Evolutionary conservation across 2,888 invertebrate genomes (phyloP).

Genomic region (Apodemia hepburni): DNA sequence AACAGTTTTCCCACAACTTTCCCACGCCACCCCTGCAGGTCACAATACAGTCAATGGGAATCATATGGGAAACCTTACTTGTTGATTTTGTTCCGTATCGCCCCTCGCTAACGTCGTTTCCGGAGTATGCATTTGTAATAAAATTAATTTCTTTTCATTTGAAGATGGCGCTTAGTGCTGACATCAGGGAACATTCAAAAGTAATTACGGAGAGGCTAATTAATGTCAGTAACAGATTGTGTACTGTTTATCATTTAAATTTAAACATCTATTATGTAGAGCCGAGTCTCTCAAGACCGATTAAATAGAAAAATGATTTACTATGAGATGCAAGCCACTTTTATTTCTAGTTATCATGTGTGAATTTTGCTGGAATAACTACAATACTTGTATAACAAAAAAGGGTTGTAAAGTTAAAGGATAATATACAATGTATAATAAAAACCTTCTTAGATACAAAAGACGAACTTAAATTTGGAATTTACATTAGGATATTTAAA

Average conservation of each 20-base stretch:
- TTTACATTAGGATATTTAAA: no score
- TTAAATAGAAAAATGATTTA: background rate
- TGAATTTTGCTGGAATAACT: no score
- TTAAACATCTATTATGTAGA: background rate
- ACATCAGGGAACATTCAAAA: slow-evolving; percentile 20
- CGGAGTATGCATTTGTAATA: slow-evolving; percentile 43
- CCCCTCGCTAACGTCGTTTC: slow-evolving; percentile 56
- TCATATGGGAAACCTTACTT: slow-evolving; percentile 63
- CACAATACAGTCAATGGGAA: slow-evolving; percentile 44
- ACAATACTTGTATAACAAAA: no score
- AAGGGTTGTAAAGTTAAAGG: no score
- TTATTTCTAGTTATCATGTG: no score
- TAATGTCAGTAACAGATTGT: slow-evolving; percentile 12
- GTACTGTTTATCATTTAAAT: slow-evolving; percentile 6
- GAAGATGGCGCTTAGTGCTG: slow-evolving; percentile 21
- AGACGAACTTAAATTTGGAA: no score
- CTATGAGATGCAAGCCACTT: background rate
- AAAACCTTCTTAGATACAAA: no score
- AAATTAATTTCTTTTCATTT: slow-evolving; percentile 34
- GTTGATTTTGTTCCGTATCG: slow-evolving; percentile 67
- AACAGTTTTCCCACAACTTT: slow-evolving; percentile 61
- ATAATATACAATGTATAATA: no score
- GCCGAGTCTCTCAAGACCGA: background rate
- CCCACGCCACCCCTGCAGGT: slow-evolving; percentile 60
- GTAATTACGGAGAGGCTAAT: slow-evolving; percentile 12